A percentile compares a stretch with the other conserved stretches of the same genome.
These are phyloP conservation scores for Drosophila rubida DNA, from an alignment of 2,888 invertebrate genomes.

Conservation along the genomic window DNA sequence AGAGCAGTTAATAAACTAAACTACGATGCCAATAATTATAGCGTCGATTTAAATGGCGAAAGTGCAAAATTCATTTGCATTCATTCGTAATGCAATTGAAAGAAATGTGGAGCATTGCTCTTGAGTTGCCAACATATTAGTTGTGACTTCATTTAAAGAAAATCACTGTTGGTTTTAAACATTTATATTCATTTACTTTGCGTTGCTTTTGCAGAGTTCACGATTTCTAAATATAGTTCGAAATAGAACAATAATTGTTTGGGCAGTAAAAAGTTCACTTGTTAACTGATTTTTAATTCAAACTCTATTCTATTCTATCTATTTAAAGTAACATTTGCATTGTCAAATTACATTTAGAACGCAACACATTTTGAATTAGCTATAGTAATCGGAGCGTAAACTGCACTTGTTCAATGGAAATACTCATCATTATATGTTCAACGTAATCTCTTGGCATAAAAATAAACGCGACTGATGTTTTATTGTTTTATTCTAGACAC, in stretches of 20 bases:
- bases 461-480: neutral
- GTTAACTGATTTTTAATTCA: no score
- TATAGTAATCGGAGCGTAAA: neutral
- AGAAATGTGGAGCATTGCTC: neutral
- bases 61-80: slow-evolving; percentile 3
- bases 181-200: neutral
- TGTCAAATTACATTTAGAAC: neutral
- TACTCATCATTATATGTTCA: neutral
- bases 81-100: neutral
- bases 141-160: neutral
- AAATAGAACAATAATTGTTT: no score
- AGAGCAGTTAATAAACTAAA: slow-evolving; percentile 22
- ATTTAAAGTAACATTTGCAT: neutral
- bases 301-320: neutral
- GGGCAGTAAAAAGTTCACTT: no score
- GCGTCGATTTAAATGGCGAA: neutral
- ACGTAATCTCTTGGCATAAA: neutral
- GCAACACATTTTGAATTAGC: neutral
- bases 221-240: no score
- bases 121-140: neutral
- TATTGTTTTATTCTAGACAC: neutral
- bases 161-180: neutral
- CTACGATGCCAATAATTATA: neutral
- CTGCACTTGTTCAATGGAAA: neutral
- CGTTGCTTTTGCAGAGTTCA: no score